Percentiles rank a stretch among this genome's conserved stretches.
These are phyloP conservation scores for Zoanthus solanderi DNA, from an alignment of 92 coral and sea anemone species.

Conservation along the genomic window DNA sequence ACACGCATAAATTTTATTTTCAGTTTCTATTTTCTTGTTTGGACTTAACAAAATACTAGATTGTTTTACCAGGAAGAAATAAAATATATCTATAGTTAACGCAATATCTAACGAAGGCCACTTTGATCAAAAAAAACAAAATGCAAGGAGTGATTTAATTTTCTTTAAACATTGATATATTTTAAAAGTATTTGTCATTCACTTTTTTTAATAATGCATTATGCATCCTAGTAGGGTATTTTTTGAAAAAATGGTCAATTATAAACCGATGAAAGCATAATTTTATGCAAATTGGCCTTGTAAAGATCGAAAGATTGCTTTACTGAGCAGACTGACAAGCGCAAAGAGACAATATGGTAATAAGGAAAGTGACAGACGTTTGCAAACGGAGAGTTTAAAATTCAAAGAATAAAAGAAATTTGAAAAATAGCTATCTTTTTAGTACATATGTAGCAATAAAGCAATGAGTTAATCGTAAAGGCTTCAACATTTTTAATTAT, in stretches of 20 bases:
- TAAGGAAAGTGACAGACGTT: not conserved
- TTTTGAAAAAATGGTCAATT: conserved; percentile 5
- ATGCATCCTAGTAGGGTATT: conserved; percentile 34
- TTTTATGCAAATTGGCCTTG: conserved; percentile 4
- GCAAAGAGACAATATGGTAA: not conserved
- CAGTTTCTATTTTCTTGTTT: not conserved
- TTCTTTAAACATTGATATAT: conserved; percentile 38
- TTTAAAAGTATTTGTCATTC: conserved; percentile 3
- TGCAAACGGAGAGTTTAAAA: not conserved
- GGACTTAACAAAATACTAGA: not conserved
- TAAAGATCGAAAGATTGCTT: not conserved
- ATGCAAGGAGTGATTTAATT: conserved; percentile 36
- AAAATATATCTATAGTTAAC: not conserved
- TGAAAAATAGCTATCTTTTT: no score
- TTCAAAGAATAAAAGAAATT: not conserved
- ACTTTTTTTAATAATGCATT: conserved; percentile 1
- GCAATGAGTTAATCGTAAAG: no score
- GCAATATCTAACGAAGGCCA: not conserved
- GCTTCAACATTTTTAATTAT: no score
- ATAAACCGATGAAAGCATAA: conserved; percentile 26
- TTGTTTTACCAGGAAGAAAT: not conserved
- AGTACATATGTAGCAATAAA: no score
- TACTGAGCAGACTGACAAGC: not conserved
- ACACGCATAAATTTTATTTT: not conserved
- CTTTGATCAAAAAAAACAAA: not conserved